These are phyloP conservation scores for Galagoides demidoff DNA, from an alignment of 2,797 vertebrate genomes.

Conservation along the genomic window DNA sequence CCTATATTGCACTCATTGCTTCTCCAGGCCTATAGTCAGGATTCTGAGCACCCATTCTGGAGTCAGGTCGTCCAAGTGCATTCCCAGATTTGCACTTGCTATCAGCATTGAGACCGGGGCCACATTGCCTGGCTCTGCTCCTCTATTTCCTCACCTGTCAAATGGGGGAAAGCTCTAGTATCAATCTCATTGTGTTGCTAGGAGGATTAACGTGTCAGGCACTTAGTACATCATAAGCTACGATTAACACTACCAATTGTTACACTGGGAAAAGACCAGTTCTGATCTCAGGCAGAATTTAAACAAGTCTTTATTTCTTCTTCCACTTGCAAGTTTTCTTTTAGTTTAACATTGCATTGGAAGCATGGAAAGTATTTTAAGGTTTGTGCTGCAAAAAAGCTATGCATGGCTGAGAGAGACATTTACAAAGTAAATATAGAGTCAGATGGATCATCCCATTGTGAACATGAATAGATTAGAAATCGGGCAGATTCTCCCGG, in stretches of 20 bases:
- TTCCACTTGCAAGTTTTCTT: slow-evolving; percentile 24
- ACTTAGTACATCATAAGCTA: not conserved
- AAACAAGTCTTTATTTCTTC: slow-evolving; percentile 25
- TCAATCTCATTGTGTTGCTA: not conserved
- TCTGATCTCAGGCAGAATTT: not conserved
- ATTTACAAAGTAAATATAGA: slow-evolving; percentile 24
- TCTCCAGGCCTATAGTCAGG: not conserved
- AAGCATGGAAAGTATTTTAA: not conserved
- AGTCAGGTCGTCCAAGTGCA: not conserved
- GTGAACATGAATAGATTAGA: not conserved
- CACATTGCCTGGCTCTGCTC: not conserved
- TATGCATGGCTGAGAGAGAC: not conserved
- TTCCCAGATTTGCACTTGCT: not conserved
- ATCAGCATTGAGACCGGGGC: not conserved
- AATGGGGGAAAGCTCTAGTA: not conserved
- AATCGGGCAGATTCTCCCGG: not conserved
- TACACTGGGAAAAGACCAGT: not conserved
- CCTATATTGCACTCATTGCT: not conserved
- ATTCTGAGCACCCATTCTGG: not conserved
- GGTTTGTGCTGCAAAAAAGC: slow-evolving; percentile 5
- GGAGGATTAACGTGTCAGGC: not conserved
- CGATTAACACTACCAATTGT: not conserved
- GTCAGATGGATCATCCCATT: not conserved
- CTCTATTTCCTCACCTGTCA: not conserved
- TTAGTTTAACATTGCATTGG: not conserved